Conservation (phyloP, 2,888 invertebrate genomes). For the Proisotoma minuta region DNA sequence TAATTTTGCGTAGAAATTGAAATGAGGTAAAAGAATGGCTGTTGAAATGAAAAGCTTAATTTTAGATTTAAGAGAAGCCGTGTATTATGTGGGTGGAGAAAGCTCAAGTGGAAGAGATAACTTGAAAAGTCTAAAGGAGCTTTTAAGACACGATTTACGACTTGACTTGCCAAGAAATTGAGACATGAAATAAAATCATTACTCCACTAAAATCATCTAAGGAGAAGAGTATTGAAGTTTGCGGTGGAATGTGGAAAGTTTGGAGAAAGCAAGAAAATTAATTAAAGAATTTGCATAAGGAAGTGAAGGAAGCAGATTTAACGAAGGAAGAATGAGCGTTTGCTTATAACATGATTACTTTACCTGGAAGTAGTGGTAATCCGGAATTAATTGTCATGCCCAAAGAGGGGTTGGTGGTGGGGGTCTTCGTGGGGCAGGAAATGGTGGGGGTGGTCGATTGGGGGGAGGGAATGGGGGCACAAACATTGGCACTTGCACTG, state of each 20-base stretch:
- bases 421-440: constrained; percentile 43
- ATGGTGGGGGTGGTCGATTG: constrained; percentile 45
- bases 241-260: neutral
- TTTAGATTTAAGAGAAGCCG: neutral
- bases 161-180: constrained; percentile 17
- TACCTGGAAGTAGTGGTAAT: constrained; percentile 44
- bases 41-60: neutral
- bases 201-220: neutral
- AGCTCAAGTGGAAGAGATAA: constrained; percentile 8
- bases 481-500: constrained; percentile 36
- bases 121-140: neutral
- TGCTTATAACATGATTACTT: neutral
- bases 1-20: neutral
- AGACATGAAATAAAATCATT: constrained; percentile 8
- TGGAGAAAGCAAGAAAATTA: constrained; percentile 26
- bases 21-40: neutral
- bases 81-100: neutral
- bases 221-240: neutral
- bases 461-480: constrained; percentile 46
- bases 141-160: constrained; percentile 15
- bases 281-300: constrained; percentile 40
- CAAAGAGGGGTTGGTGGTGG: constrained; percentile 43
- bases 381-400: constrained; percentile 41
- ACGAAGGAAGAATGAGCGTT: neutral
- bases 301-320: constrained; percentile 12